phyloP scores from a whole-genome alignment of 2,888 invertebrate species.

The Noctua fimbriata region DNA sequence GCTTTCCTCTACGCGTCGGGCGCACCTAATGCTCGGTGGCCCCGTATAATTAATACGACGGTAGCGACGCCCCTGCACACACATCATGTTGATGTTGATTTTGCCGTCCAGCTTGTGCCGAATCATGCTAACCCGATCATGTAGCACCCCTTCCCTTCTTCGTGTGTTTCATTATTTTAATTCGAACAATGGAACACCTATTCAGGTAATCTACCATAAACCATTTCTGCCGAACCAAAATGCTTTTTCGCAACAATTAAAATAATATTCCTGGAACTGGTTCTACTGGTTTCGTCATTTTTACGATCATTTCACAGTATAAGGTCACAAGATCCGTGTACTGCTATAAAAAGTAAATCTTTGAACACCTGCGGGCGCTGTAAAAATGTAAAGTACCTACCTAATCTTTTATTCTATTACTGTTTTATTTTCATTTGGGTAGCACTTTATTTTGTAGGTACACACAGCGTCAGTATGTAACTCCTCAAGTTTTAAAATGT shows the following conservation, averaged over 20 bases:
- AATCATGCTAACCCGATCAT: too few species aligned
- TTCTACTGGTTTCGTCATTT: constrained; percentile 27
- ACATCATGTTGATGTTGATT: not conserved
- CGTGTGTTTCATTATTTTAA: not conserved
- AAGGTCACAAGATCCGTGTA: constrained; percentile 12
- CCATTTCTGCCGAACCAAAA: not conserved
- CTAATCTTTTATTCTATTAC: constrained; percentile 23
- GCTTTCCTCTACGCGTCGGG: too few species aligned
- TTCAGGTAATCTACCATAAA: not conserved
- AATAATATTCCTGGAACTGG: not conserved
- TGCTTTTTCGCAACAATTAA: constrained; percentile 8
- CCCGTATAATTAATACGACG: not conserved
- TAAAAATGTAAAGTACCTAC: constrained; percentile 12
- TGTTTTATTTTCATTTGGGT: constrained; percentile 29
- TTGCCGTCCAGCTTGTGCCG: not conserved
- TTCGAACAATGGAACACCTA: constrained; percentile 1
- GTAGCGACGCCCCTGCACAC: not conserved
- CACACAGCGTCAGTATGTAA: too few species aligned
- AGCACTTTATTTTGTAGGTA: constrained; percentile 8
- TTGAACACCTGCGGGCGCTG: not conserved
- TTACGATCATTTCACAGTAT: constrained; percentile 5
- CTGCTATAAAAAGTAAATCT: constrained; percentile 9
- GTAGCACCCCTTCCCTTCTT: too few species aligned
- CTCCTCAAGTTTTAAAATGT: too few species aligned
- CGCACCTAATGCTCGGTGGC: not conserved